Percentiles rank a stretch among this genome's conserved stretches.
Conservation (phyloP, 1,140 invertebrate genomes). For the Frieseomelitta varia region DNA sequence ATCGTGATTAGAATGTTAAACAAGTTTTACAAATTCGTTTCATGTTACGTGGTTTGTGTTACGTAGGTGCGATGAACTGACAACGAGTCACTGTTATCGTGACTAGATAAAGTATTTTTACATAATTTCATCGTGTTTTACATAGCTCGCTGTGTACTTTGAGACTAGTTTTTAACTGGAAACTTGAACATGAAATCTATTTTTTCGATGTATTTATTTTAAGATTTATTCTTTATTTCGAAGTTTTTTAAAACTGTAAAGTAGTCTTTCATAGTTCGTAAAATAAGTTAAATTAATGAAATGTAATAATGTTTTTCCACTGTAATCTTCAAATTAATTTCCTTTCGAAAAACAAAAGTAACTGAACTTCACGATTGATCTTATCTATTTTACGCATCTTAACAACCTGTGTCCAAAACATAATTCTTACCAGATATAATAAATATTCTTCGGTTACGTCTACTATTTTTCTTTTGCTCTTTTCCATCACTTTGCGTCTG, state of each 20-base stretch:
- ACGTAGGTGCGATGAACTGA: slow-evolving; percentile 3
- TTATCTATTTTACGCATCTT: neutral
- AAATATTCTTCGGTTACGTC: neutral
- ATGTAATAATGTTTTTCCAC: neutral
- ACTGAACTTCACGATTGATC: neutral
- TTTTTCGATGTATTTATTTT: neutral
- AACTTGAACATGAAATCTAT: neutral
- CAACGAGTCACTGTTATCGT: slow-evolving; percentile 10
- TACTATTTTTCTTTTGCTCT: neutral
- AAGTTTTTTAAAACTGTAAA: too few species aligned
- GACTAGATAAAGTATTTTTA: slow-evolving; percentile 21
- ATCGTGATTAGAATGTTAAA: neutral
- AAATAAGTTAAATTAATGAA: neutral
- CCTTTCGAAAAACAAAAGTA: neutral
- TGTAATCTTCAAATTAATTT: neutral
- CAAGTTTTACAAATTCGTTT: neutral
- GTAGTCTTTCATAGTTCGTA: too few species aligned
- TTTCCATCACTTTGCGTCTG: neutral
- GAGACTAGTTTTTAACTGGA: neutral
- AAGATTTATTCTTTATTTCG: too few species aligned
- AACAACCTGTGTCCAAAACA: neutral
- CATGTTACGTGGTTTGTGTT: slow-evolving; percentile 18
- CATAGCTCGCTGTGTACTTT: too few species aligned
- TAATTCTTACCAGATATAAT: slow-evolving; percentile 11
- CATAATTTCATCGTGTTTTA: neutral